Conservation (phyloP, 2,113 vertebrate genomes). For the Bothrops jararaca region DNA sequence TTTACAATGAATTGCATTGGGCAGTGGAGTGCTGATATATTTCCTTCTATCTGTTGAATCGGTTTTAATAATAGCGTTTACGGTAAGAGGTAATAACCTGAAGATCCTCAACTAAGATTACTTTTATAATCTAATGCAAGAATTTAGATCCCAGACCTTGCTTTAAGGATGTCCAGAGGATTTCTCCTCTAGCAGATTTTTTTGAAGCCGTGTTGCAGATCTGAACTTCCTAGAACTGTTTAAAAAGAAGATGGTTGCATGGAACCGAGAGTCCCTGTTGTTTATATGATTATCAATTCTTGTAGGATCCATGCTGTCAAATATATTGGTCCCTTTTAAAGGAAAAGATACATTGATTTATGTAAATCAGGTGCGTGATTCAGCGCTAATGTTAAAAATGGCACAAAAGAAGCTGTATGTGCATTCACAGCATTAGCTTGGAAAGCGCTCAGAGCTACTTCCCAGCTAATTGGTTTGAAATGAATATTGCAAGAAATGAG, state of each 20-base stretch:
- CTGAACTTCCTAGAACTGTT: not conserved
- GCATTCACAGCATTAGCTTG: not conserved
- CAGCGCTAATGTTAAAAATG: not conserved
- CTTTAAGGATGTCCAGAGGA: not conserved
- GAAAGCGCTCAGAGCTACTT: not conserved
- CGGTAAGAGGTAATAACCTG: not conserved
- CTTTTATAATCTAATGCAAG: not conserved
- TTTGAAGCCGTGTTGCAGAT: not conserved
- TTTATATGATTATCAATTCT: not conserved
- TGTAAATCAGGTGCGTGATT: not conserved
- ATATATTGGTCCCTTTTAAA: not conserved
- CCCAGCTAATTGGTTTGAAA: not conserved
- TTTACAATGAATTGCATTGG: not conserved
- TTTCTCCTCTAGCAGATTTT: not conserved
- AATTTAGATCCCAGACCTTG: not conserved
- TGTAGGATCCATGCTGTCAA: not conserved
- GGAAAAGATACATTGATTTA: not conserved
- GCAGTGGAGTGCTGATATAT: not conserved
- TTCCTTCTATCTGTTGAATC: not conserved
- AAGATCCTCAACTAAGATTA: not conserved
- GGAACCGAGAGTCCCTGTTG: not conserved
- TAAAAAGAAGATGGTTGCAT: not conserved
- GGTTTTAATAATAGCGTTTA: not conserved
- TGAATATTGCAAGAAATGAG: not conserved
- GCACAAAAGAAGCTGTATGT: not conserved